phyloP scores from a whole-genome alignment of 1,140 invertebrate species.

The Heliconius melpomene region DNA sequence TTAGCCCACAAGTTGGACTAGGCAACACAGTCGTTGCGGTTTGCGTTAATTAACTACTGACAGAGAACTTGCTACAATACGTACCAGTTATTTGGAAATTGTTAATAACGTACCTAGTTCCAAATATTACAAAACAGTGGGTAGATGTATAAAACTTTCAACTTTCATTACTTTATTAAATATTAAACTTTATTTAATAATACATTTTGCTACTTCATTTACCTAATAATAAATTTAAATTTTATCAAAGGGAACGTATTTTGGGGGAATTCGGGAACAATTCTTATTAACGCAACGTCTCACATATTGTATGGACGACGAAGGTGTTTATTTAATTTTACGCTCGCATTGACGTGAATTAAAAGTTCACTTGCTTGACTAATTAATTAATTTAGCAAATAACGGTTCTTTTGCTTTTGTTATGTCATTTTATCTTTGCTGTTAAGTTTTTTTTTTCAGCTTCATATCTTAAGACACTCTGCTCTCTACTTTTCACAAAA shows the following conservation, averaged over 20 bases:
- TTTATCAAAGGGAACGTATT: not conserved
- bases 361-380: not conserved
- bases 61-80: slow-evolving; percentile 43
- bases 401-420: not conserved
- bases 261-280: not conserved
- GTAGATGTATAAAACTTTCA: slow-evolving; percentile 12
- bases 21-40: slow-evolving; percentile 39
- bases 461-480: no score
- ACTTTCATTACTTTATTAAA: slow-evolving; percentile 16
- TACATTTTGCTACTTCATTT: slow-evolving; percentile 12
- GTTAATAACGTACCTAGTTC: slow-evolving; percentile 31
- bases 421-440: no score
- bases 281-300: not conserved
- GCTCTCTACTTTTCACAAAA: no score
- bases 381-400: not conserved
- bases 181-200: not conserved
- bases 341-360: slow-evolving; percentile 9
- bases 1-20: slow-evolving; percentile 14
- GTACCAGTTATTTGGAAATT: slow-evolving; percentile 34
- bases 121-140: slow-evolving; percentile 28
- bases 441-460: no score
- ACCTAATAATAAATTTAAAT: not conserved
- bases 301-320: not conserved
- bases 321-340: slow-evolving; percentile 8
- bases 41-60: slow-evolving; percentile 46